phyloP scores from a whole-genome alignment of 2,888 invertebrate genomes.

The Mesopsocus fuscifrons region DNA sequence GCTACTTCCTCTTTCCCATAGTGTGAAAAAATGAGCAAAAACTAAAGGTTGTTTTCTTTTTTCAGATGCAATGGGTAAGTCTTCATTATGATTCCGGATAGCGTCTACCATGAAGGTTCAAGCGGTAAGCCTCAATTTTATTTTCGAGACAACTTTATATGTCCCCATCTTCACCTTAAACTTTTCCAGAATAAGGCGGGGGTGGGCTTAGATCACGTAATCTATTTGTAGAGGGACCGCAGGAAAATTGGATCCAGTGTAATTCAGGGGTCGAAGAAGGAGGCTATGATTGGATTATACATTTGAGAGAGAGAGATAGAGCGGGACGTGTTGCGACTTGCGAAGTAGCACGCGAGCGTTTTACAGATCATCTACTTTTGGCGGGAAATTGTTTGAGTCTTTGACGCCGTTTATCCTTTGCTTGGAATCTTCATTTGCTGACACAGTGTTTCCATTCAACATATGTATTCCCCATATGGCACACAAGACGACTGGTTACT shows the following conservation, averaged over 20 bases:
- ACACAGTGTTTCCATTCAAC: too few species aligned
- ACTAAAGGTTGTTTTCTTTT: too few species aligned
- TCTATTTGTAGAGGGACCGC: conserved; percentile 17
- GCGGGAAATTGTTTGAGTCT: too few species aligned
- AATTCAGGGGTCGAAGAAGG: conserved; percentile 10
- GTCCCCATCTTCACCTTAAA: conserved; percentile 1
- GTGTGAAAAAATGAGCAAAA: too few species aligned
- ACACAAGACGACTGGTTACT: too few species aligned
- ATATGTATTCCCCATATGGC: too few species aligned
- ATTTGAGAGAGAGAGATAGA: conserved; percentile 11
- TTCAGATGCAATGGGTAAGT: conserved; percentile 70
- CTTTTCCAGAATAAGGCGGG: too few species aligned
- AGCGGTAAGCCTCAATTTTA: too few species aligned
- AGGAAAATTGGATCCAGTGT: conserved; percentile 15
- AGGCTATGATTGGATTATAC: conserved; percentile 10
- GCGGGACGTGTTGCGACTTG: conserved; percentile 1
- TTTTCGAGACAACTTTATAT: neutral
- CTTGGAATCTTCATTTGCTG: too few species aligned
- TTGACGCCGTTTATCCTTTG: too few species aligned
- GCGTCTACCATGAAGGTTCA: too few species aligned
- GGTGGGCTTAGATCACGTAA: conserved; percentile 16
- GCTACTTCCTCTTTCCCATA: too few species aligned
- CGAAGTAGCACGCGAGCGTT: conserved; percentile 1
- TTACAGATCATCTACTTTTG: conserved; percentile 7
- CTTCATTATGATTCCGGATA: neutral